Evolutionary conservation across 2,113 vertebrate genomes (phyloP), one percentile per base, ranked within the genome.

Genomic region (Rhinopomastus cyanomelas): DNA sequence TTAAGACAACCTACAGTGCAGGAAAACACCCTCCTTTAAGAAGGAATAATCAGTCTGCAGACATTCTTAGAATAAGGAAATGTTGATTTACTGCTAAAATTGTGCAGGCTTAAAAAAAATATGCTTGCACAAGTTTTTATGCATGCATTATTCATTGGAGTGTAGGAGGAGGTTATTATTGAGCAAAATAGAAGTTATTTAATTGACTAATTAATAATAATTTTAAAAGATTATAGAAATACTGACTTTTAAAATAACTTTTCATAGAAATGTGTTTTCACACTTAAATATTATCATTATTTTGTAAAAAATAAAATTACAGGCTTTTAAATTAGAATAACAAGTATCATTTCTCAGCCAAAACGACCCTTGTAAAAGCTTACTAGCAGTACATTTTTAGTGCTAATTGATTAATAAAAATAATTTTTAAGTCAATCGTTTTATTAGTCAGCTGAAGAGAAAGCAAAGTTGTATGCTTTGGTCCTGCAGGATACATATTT

Each of bases 401-500:
- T 65, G 10, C 11, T 65, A 77, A 93, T 39, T 65, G 26, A 82
- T 62, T 84, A 57, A 81, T 76, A 80, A 81, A 94, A 48, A 27
- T 34, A 59, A 10, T 55, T 75, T 68, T 81, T 26, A 60, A 49
- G 22, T 7, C 14, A 11, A 64, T 81, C 59, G 9, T 65, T 79
- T 88, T 11, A 65, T 73, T 87, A 75, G 48, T 66, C 72, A 39
- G 12, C 26, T 66, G n/a, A 82, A 69, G 55, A 67, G 32, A 84
- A 90, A 93, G 12, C 34, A 81, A 66, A 89, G 18, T 14, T 90
- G 6, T 62, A 42, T 88, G 16, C 46, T 90, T 88, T 42, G 75
- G 22, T 87, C n/a, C 53, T 56, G 8, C 25, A 82, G 64, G 85
- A 80, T 81, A 74, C 27, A 56, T 88, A 91, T 96, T 91, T 88